phyloP scores from a whole-genome alignment of 2,888 invertebrate species.

The Amblyteles armatorius region DNA sequence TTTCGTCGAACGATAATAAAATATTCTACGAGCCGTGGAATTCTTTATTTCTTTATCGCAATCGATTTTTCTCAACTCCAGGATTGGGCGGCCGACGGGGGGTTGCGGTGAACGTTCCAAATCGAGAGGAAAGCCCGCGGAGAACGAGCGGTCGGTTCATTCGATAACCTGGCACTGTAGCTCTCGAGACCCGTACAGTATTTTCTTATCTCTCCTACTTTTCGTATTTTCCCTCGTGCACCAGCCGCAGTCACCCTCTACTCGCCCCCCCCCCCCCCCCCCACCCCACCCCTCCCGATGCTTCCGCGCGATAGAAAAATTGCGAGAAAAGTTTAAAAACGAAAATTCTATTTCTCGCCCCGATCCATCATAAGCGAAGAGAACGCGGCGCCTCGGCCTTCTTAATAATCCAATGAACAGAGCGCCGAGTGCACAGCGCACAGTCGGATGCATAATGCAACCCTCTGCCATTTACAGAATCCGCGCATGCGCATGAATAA shows the following conservation, averaged over 20 bases:
- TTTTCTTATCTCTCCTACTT: constrained; percentile 41
- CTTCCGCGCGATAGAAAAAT: neutral
- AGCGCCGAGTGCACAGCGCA: neutral
- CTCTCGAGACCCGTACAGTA: constrained; percentile 16
- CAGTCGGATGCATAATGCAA: constrained; percentile 17
- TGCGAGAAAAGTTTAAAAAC: neutral
- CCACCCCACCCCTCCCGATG: neutral
- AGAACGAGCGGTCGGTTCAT: neutral
- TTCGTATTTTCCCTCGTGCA: constrained; percentile 26
- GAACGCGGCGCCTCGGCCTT: neutral
- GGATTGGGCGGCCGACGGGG: neutral
- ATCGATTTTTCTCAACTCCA: constrained; percentile 44
- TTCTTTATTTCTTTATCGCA: constrained; percentile 41
- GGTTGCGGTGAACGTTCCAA: neutral
- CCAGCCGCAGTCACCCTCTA: constrained; percentile 24
- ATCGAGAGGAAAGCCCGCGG: constrained; percentile 15
- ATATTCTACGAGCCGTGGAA: constrained; percentile 34
- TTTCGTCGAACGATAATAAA: constrained; percentile 40
- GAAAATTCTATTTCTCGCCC: constrained; percentile 1
- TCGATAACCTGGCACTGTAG: constrained; percentile 29
- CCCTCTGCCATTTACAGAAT: neutral
- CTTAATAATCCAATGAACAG: constrained; percentile 33
- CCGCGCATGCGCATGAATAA: constrained; percentile 37
- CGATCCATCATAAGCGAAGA: neutral
- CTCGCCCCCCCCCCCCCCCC: no score